phyloP scores from a whole-genome alignment of 1,140 invertebrate species.

The Phocides pigmalion region DNA sequence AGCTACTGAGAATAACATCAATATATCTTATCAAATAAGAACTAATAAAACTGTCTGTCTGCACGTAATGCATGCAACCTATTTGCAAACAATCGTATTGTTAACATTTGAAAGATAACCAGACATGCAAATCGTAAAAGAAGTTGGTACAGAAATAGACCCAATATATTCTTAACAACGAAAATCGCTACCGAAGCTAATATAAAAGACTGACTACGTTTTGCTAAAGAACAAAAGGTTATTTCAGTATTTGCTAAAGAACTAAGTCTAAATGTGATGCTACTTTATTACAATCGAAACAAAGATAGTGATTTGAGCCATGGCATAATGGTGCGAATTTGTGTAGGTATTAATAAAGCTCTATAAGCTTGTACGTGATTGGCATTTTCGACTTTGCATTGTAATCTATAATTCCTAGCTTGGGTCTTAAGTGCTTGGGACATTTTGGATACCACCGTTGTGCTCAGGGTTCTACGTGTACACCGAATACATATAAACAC shows the following conservation, averaged over 20 bases:
- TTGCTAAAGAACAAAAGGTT: constrained; percentile 17
- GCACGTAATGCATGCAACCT: constrained; percentile 58
- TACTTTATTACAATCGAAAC: constrained; percentile 11
- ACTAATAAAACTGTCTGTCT: constrained; percentile 38
- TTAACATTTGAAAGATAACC: constrained; percentile 44
- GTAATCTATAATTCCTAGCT: constrained; percentile 22
- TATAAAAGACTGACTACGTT: constrained; percentile 5
- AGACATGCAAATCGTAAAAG: constrained; percentile 57
- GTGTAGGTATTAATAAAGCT: constrained; percentile 82
- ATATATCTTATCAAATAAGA: constrained; percentile 32
- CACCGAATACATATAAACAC: constrained; percentile 64
- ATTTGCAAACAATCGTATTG: constrained; percentile 55
- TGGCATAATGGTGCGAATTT: constrained; percentile 70
- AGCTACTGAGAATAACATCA: constrained; percentile 22
- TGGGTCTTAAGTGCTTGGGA: constrained; percentile 48
- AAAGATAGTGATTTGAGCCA: constrained; percentile 30
- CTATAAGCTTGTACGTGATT: constrained; percentile 42
- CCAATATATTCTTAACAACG: constrained; percentile 28
- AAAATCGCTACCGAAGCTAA: constrained; percentile 17
- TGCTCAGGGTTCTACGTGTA: constrained; percentile 67
- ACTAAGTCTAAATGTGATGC: constrained; percentile 13
- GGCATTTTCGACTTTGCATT: constrained; percentile 27
- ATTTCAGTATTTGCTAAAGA: constrained; percentile 6
- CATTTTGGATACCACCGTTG: constrained; percentile 43
- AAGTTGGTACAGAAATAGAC: constrained; percentile 35